Percentiles rank a stretch among this genome's conserved stretches.
These are phyloP conservation scores for Zeus faber DNA, from an alignment of 2,113 vertebrate genomes.

Conservation along the genomic window DNA sequence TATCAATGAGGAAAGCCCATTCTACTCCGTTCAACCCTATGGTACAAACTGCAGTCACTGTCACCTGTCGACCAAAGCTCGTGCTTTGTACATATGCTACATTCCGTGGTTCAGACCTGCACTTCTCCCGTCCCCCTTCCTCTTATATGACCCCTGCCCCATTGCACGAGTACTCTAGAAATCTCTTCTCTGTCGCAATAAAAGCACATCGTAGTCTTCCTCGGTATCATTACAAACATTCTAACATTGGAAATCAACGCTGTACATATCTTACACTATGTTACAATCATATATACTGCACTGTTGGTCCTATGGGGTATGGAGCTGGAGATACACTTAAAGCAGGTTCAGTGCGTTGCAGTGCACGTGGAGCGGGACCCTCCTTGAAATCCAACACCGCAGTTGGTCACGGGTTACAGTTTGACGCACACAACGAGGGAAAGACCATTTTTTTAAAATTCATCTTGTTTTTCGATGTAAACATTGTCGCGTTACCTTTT, in stretches of 20 bases:
- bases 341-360: constrained; percentile 50
- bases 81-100: constrained; percentile 70
- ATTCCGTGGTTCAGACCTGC: constrained; percentile 68
- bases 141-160: constrained; percentile 34
- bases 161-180: constrained; percentile 52
- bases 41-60: constrained; percentile 67
- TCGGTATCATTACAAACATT: constrained; percentile 75
- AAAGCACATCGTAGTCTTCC: constrained; percentile 60
- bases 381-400: constrained; percentile 26
- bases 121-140: constrained; percentile 38
- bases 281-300: constrained; percentile 75
- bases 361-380: constrained; percentile 42
- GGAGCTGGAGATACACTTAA: constrained; percentile 38
- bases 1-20: constrained; percentile 45
- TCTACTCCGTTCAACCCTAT: constrained; percentile 62
- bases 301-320: constrained; percentile 57
- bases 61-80: constrained; percentile 67
- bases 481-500: too few relatives aligned
- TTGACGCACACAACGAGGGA: constrained; percentile 19
- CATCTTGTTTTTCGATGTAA: constrained; percentile 35
- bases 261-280: constrained; percentile 82
- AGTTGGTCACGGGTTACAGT: constrained; percentile 21
- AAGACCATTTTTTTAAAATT: constrained; percentile 4
- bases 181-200: constrained; percentile 70
- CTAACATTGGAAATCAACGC: constrained; percentile 73